A percentile compares a stretch with the other conserved stretches of the same genome.
Conservation (phyloP, 2,113 vertebrate genomes). For the Ctenodactylus gundi region DNA sequence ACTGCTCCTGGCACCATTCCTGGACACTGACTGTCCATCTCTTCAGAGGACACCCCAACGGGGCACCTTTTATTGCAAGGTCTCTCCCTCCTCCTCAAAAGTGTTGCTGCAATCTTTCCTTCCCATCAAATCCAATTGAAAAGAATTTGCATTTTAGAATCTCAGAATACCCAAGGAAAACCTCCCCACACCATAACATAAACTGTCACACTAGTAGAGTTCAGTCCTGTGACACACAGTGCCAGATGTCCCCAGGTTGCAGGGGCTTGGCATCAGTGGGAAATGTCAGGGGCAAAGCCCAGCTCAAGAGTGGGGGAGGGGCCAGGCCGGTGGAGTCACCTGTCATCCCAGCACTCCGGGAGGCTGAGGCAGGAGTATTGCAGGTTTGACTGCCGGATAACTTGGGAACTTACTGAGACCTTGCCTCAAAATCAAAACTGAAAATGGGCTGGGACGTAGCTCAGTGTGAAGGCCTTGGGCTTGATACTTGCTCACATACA, state of each 20-base stretch:
- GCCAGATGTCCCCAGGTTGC: neutral
- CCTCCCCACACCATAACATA: too few species aligned
- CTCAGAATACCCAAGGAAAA: neutral
- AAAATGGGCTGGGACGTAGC: too few species aligned
- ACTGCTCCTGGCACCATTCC: neutral
- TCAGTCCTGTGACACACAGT: neutral
- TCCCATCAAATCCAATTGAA: neutral
- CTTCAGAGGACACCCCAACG: neutral
- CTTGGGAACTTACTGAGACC: too few species aligned
- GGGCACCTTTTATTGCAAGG: neutral
- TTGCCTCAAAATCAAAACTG: too few species aligned
- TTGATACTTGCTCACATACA: too few species aligned
- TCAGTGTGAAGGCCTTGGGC: too few species aligned
- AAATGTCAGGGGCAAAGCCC: neutral
- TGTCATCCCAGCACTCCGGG: too few species aligned
- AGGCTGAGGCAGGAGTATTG: too few species aligned
- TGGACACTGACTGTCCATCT: neutral
- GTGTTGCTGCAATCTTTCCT: neutral
- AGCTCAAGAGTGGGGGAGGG: too few species aligned
- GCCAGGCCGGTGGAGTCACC: too few species aligned
- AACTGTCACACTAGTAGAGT: rapidly evolving
- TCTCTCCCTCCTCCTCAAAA: neutral
- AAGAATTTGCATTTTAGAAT: neutral
- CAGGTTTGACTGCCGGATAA: too few species aligned
- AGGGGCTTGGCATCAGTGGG: neutral